phyloP scores from a whole-genome alignment of 2,113 vertebrate genomes.

The Syrrhaptes paradoxus region DNA sequence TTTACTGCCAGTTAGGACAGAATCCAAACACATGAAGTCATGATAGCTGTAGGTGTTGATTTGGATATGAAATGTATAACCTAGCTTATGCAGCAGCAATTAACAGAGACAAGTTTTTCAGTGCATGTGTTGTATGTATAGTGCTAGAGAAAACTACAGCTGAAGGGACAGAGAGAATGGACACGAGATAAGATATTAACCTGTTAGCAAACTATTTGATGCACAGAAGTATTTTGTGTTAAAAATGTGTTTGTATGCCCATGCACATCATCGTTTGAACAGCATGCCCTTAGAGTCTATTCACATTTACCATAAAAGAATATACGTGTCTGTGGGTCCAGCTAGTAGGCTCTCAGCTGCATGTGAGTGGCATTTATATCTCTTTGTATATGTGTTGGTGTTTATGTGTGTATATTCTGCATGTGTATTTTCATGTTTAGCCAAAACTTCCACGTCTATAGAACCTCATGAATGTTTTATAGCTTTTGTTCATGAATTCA shows the following conservation, averaged over 20 bases:
- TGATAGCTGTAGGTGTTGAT: slow-evolving; percentile 65
- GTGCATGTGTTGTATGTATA: background rate
- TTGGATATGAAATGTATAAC: slow-evolving; percentile 61
- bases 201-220: background rate
- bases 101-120: background rate
- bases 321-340: background rate
- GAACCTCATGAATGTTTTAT: slow-evolving; percentile 35
- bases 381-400: background rate
- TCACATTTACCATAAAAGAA: background rate
- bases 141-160: background rate
- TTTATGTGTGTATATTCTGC: background rate
- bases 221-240: background rate
- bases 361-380: background rate
- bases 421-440: background rate
- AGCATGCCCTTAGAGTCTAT: background rate
- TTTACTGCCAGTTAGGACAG: slow-evolving; percentile 70
- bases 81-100: slow-evolving; percentile 1
- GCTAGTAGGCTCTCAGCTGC: background rate
- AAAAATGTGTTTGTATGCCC: background rate
- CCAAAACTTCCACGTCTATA: background rate
- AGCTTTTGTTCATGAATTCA: slow-evolving; percentile 39
- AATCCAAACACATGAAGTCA: slow-evolving; percentile 69
- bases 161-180: background rate
- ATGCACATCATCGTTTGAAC: background rate
- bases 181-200: background rate